Conservation (phyloP, 2,113 vertebrate species). For the Leucopsar rothschildi region DNA sequence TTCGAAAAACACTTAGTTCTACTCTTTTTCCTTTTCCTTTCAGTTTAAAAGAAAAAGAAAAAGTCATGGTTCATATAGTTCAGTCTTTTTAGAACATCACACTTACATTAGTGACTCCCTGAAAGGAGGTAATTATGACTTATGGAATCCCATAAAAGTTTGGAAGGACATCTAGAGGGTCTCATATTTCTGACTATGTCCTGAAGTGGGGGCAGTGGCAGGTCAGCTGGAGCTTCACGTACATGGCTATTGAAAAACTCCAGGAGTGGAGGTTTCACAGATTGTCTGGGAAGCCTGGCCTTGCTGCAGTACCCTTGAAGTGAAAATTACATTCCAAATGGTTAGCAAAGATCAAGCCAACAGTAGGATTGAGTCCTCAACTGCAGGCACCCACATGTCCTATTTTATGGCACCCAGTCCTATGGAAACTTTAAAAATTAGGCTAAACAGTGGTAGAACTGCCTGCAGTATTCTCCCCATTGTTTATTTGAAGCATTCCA, state of each 20-base stretch:
- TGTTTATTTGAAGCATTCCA: not conserved
- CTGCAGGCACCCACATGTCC: rapidly evolving
- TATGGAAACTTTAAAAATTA: not conserved
- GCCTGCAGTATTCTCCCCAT: not conserved
- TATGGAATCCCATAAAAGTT: not conserved
- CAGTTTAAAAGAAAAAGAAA: not conserved
- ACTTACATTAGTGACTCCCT: not conserved
- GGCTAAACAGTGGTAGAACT: not conserved
- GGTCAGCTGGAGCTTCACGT: not conserved
- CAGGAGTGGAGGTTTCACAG: not conserved
- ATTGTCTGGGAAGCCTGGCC: not conserved
- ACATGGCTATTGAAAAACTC: not conserved
- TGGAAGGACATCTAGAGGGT: not conserved
- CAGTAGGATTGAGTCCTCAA: not conserved
- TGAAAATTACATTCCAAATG: not conserved
- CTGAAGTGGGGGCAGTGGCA: not conserved
- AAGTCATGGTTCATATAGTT: rapidly evolving
- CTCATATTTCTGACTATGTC: not conserved
- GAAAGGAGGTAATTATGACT: not conserved
- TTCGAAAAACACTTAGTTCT: not conserved
- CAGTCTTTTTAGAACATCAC: not conserved
- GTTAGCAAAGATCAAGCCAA: not conserved
- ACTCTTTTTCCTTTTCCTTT: not conserved
- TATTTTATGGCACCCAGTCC: rapidly evolving
- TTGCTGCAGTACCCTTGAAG: not conserved